A percentile compares a stretch with the other conserved stretches of the same genome.
These are phyloP conservation scores for Clunio marinus DNA, from an alignment of 2,888 invertebrate genomes.

Conservation along the genomic window DNA sequence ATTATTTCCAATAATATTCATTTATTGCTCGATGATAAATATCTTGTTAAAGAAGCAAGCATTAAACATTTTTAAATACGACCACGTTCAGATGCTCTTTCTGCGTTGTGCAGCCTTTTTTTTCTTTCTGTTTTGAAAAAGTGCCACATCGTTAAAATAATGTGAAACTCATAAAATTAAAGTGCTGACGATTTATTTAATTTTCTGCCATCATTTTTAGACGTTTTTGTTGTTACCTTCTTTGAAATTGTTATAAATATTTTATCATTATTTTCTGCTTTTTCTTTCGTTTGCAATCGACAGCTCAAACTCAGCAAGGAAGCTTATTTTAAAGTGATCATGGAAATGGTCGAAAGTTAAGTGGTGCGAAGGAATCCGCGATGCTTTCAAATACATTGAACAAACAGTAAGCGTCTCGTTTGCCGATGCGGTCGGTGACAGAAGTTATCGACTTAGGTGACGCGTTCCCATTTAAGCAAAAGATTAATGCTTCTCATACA, in stretches of 20 bases:
- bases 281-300: not conserved
- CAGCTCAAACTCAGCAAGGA: not conserved
- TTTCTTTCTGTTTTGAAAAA: constrained; percentile 51
- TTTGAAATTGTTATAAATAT: constrained; percentile 39
- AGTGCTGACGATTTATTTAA: constrained; percentile 54
- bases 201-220: constrained; percentile 38
- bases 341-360: too few relatives aligned
- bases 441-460: not conserved
- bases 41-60: not conserved
- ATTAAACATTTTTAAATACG: not conserved
- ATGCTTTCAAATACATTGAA: not conserved
- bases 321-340: not conserved
- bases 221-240: constrained; percentile 38
- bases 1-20: constrained; percentile 1
- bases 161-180: constrained; percentile 53
- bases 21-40: not conserved
- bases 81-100: constrained; percentile 5
- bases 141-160: constrained; percentile 54
- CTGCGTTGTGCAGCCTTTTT: constrained; percentile 31
- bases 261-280: constrained; percentile 33
- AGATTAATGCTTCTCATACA: too few relatives aligned
- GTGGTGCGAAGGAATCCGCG: not conserved
- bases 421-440: not conserved
- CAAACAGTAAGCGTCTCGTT: not conserved
- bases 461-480: too few relatives aligned